Evolutionary conservation across 2,888 invertebrate genomes (phyloP).

Genomic region (Liopterus haemorrhoidalis): DNA sequence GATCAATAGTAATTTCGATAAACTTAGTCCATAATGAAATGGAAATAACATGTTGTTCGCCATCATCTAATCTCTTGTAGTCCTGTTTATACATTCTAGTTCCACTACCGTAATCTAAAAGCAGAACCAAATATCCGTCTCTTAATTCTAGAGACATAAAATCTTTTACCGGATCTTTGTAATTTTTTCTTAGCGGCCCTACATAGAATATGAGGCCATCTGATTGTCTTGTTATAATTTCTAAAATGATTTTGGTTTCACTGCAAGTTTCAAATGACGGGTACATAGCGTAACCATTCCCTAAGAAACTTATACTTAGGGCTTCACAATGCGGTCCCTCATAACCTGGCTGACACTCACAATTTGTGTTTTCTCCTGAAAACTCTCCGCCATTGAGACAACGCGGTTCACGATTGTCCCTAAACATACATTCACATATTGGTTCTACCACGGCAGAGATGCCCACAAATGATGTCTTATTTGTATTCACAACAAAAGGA

Average conservation of each 20-base stretch:
- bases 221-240: constrained; percentile 68
- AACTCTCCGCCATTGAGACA: constrained; percentile 49
- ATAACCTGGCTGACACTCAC: constrained; percentile 67
- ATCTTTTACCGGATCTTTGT: constrained; percentile 65
- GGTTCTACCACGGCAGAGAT: constrained; percentile 79
- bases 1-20: constrained; percentile 41
- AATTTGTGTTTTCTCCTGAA: constrained; percentile 56
- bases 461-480: constrained; percentile 90
- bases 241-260: constrained; percentile 73
- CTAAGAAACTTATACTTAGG: constrained; percentile 78
- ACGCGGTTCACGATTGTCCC: constrained; percentile 29
- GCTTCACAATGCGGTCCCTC: constrained; percentile 89
- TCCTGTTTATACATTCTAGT: constrained; percentile 64
- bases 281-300: constrained; percentile 92
- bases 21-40: constrained; percentile 57
- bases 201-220: constrained; percentile 86
- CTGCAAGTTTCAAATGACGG: constrained; percentile 81
- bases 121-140: constrained; percentile 74
- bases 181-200: constrained; percentile 69
- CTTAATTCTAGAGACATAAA: constrained; percentile 84
- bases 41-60: constrained; percentile 81
- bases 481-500: constrained; percentile 83
- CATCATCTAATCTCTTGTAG: constrained; percentile 71
- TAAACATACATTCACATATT: constrained; percentile 66
- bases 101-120: constrained; percentile 84